Evolutionary conservation across 2,888 invertebrate species (phyloP).

Genomic region (Thysanoteuthis rhombus): DNA sequence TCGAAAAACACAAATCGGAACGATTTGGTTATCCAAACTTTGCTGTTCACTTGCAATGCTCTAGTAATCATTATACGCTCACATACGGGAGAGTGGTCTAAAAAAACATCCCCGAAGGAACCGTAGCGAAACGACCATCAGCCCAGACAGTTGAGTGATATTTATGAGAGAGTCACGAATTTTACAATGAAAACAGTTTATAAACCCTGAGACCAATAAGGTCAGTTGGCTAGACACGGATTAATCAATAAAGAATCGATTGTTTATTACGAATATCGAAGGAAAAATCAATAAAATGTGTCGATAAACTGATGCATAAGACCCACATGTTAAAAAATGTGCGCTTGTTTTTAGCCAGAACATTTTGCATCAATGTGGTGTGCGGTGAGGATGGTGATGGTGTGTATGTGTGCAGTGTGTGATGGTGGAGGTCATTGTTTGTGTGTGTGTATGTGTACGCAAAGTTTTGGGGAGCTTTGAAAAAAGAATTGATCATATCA

Average conservation of each 20-base stretch:
- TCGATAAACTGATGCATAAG: background rate
- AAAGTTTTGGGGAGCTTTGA: no score
- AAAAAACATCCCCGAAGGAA: no score
- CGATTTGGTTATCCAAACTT: no score
- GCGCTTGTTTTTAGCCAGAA: background rate
- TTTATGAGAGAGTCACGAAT: constrained; percentile 12
- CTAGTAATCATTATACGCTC: no score
- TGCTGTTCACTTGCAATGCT: no score
- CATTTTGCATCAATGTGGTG: background rate
- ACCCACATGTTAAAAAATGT: no score
- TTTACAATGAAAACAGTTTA: constrained; percentile 12
- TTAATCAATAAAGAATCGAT: background rate
- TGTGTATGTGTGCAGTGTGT: background rate
- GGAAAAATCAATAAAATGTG: background rate
- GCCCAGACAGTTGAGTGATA: background rate
- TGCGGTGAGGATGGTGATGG: background rate
- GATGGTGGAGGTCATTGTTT: background rate
- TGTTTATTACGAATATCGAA: background rate
- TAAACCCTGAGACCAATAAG: background rate
- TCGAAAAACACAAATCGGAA: no score
- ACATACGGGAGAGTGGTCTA: no score
- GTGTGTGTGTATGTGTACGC: no score
- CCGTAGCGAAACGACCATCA: background rate
- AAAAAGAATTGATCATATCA: no score
- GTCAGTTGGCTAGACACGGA: background rate